Percentiles rank a stretch among this genome's conserved stretches.
These are phyloP conservation scores for Trissonchulus latispiculum DNA, from an alignment of 2,888 invertebrate species.

Conservation along the genomic window DNA sequence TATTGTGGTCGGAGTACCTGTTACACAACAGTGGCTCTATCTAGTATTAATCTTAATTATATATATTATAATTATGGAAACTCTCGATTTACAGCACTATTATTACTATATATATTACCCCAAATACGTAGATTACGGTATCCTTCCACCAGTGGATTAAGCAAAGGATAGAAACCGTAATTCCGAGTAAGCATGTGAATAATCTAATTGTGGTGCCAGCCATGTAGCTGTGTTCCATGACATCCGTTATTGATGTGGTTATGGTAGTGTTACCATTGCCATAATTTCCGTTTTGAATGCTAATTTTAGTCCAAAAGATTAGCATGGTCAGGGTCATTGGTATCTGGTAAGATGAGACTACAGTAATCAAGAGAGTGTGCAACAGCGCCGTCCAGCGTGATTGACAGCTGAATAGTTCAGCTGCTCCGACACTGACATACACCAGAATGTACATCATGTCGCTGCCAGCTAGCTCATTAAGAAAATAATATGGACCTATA, in stretches of 20 bases:
- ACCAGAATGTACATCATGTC: not conserved
- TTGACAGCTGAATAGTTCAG: not conserved
- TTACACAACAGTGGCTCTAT: too few relatives aligned
- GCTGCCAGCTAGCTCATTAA: not conserved
- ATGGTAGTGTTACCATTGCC: too few relatives aligned
- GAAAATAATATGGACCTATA: not conserved
- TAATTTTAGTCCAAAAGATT: not conserved
- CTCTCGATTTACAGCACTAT: too few relatives aligned
- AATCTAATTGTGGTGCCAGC: not conserved
- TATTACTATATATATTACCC: too few relatives aligned
- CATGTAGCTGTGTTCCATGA: not conserved
- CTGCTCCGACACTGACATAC: not conserved
- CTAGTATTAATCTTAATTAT: too few relatives aligned
- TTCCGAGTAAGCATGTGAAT: not conserved
- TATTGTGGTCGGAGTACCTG: too few relatives aligned
- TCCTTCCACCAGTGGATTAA: not conserved
- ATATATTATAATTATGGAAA: too few relatives aligned
- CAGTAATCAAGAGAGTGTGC: not conserved
- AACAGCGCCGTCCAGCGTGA: not conserved
- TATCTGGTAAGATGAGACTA: not conserved
- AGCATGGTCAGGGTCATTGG: not conserved
- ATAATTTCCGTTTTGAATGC: not conserved
- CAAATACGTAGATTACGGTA: not conserved
- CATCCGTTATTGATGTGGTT: not conserved
- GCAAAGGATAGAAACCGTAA: not conserved